Percentiles rank a stretch among this genome's conserved stretches.
phyloP scores from a whole-genome alignment of 2,113 vertebrate species.

The Cheirogaleus medius region DNA sequence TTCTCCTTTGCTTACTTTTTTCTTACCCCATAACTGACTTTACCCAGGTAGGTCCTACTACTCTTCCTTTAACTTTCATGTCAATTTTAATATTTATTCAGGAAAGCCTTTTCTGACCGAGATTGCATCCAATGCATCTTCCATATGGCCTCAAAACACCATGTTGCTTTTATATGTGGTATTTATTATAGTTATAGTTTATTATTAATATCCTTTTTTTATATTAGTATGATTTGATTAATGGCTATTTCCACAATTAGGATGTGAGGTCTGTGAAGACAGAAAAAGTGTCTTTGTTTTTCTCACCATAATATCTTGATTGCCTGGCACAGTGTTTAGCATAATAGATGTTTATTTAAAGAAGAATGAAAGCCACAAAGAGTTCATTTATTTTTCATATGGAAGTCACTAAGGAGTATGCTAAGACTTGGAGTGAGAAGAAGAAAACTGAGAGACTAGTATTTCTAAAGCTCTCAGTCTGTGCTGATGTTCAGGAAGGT shows the following conservation, averaged over 20 bases:
- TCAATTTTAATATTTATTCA: not conserved
- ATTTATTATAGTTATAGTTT: not conserved
- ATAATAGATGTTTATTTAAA: not conserved
- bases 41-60: not conserved
- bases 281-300: not conserved
- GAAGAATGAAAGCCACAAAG: not conserved
- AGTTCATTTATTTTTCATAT: not conserved
- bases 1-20: not conserved
- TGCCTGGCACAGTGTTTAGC: not conserved
- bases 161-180: not conserved
- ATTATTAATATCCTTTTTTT: not conserved
- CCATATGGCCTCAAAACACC: not conserved
- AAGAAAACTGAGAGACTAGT: not conserved
- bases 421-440: not conserved
- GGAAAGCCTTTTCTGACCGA: not conserved
- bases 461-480: not conserved
- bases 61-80: not conserved
- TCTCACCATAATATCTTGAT: not conserved
- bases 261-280: not conserved
- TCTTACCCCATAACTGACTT: not conserved
- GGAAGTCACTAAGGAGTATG: not conserved
- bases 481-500: not conserved
- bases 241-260: not conserved
- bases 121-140: not conserved
- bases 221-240: not conserved